Percentiles rank a stretch among this genome's conserved stretches.
These are phyloP conservation scores for Paraescarpia echinospica DNA, from an alignment of 1,140 invertebrate genomes.

Conservation along the genomic window DNA sequence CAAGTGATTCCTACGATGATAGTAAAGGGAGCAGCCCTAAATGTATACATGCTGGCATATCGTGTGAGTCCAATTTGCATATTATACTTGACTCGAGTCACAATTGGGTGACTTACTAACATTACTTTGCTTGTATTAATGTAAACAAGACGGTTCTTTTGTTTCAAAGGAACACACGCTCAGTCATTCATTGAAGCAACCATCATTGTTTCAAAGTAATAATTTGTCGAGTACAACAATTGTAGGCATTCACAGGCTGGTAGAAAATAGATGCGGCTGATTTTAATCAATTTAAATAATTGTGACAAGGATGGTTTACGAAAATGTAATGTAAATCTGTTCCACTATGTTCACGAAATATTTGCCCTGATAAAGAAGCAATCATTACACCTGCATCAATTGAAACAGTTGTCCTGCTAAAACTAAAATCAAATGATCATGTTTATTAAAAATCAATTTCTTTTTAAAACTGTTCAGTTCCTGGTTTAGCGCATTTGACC, in stretches of 20 bases:
- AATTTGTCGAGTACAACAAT: neutral
- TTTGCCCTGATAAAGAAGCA: neutral
- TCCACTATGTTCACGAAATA: neutral
- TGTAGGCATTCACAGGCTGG: neutral
- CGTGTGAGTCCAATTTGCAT: neutral
- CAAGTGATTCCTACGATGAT: neutral
- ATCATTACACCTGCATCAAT: neutral
- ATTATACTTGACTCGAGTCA: neutral
- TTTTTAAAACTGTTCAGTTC: neutral
- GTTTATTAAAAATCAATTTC: neutral
- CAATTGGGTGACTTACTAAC: neutral
- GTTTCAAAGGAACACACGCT: neutral
- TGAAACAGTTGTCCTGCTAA: neutral
- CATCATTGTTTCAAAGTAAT: neutral
- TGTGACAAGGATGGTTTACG: neutral
- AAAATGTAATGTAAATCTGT: neutral
- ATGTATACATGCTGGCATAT: neutral
- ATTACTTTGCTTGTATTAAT: slow-evolving; percentile 1
- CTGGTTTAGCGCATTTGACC: neutral
- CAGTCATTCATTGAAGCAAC: neutral
- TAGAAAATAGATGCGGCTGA: neutral
- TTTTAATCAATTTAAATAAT: neutral
- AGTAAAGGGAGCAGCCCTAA: neutral
- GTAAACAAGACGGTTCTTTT: neutral
- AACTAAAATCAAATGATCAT: neutral